Conservation (phyloP, 2,888 invertebrate genomes). For the Andricus quercusramuli region DNA sequence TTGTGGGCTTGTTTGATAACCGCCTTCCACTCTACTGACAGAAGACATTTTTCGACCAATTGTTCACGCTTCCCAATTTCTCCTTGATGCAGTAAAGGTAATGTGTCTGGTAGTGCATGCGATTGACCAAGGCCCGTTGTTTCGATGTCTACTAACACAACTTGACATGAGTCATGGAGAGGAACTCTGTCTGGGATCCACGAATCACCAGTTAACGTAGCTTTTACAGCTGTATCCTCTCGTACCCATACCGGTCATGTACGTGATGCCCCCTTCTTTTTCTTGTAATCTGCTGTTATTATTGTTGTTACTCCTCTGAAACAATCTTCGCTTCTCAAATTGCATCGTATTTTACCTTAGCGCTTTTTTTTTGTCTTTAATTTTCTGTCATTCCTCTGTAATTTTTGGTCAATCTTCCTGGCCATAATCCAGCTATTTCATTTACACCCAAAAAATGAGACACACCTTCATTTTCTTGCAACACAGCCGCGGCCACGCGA, state of each 20-base stretch:
- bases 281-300: too few relatives aligned
- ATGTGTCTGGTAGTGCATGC: neutral
- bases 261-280: too few relatives aligned
- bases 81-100: too few relatives aligned
- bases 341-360: neutral
- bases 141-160: slow-evolving; percentile 43
- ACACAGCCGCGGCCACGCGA: slow-evolving; percentile 45
- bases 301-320: neutral
- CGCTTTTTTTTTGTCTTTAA: slow-evolving; percentile 12
- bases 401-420: slow-evolving; percentile 45
- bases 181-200: slow-evolving; percentile 14
- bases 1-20: neutral
- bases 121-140: slow-evolving; percentile 50
- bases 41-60: neutral
- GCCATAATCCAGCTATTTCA: slow-evolving; percentile 39
- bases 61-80: too few relatives aligned
- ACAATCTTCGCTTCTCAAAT: slow-evolving; percentile 23
- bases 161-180: slow-evolving; percentile 40
- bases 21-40: neutral
- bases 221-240: too few relatives aligned
- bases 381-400: slow-evolving; percentile 2
- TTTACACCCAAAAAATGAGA: slow-evolving; percentile 38
- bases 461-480: slow-evolving; percentile 46
- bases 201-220: neutral
- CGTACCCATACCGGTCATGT: too few relatives aligned